Percentiles rank a stretch among this genome's conserved stretches.
Conservation (phyloP, 1,140 invertebrate species). For the Leptonema lineaticorne region DNA sequence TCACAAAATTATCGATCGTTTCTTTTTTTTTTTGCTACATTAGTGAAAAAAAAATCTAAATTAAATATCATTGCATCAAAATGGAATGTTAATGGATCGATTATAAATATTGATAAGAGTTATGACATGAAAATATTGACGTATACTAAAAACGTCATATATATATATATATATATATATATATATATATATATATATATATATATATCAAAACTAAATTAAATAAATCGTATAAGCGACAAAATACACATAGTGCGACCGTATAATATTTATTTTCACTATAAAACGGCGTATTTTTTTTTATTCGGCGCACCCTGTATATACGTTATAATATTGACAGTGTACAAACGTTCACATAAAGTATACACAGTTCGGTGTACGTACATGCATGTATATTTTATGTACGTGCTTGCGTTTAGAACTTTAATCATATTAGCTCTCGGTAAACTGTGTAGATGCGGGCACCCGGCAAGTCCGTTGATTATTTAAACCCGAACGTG, state of each 20-base stretch:
- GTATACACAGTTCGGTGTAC: no score
- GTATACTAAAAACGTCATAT: neutral
- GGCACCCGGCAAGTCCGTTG: neutral
- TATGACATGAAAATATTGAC: neutral
- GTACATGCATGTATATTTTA: no score
- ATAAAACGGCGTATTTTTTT: no score
- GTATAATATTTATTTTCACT: no score
- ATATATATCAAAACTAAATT: neutral
- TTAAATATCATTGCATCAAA: neutral
- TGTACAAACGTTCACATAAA: no score
- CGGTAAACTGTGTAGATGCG: neutral
- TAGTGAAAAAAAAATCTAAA: neutral
- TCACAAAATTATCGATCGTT: neutral
- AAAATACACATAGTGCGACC: no score
- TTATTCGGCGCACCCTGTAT: no score
- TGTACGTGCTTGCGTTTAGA: neutral
- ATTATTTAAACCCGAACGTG: neutral
- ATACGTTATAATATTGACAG: no score
- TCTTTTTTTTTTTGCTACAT: neutral
- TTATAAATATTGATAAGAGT: neutral
- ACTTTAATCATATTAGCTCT: neutral
- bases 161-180: neutral
- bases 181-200: neutral
- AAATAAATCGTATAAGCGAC: no score
- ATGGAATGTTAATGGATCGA: no score